Base-by-base conservation (phyloP, 2,888 invertebrate species). In the Drosophila picticornis region DNA sequence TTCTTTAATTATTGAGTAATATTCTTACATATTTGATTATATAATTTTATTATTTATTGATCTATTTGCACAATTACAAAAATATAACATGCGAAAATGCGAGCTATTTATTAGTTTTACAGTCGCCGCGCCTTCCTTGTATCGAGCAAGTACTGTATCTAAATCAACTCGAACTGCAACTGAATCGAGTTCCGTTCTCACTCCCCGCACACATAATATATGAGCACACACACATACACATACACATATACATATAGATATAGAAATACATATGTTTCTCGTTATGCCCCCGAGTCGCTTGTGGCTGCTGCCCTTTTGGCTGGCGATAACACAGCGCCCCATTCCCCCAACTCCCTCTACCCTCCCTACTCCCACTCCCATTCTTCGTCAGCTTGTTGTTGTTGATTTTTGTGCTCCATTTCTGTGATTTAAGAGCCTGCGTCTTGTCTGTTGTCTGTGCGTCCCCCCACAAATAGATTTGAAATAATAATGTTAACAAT, bases 281-380 rank as follows among this genome's bases (percentile, higher is more conserved):
- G 69, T 43, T 70, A 52, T 51, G 62, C 56, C 51, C 31, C 43
- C 58, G 46, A 50, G 52, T 61, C 43, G 40, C 31, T 55, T 70
- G 66, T 61, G 72, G 65, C 60, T 75, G 68, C 63, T 75, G 82
- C 69, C 80, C 83, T 82, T 77, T 76, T 70, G 79, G 60, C 59
- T 66, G 46, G 46, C 72, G 83, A 83, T 83, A 81, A 83, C 67
- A 60, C 56, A 34, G 29, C 29, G 19, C 38, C 63, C 61, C 43
- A 53, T 22, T 11, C 19, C 36, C 27, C 4, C 29, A 5, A 34
- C 34, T 31, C 31, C 31, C 9, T 31, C 29, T 7, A 29, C 51
- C 22, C 13, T 13, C 25, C 34, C 22, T 25, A 11, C 38, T 29
- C 19, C 31, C 40, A 38, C 25, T 25, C 13, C 61, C 4, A 10